Evolutionary conservation across 2,888 invertebrate species (phyloP), one percentile per base, ranked within the genome.

Genomic region (Aradus depressus): DNA sequence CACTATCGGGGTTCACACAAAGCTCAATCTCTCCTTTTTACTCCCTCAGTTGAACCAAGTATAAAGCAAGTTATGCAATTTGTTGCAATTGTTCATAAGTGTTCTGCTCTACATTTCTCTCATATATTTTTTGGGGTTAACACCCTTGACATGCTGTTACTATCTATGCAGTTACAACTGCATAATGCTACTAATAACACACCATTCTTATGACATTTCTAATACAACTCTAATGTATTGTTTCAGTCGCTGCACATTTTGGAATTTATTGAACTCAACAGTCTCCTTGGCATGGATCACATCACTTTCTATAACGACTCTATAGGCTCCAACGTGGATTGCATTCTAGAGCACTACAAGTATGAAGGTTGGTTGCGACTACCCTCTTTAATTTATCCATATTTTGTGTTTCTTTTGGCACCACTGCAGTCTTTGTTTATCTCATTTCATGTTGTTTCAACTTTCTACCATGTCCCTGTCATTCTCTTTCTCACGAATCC

Each of bases 231-330:
- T n/a, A n/a, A n/a, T 32, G 19, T 12, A 18, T 50, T 42, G 34
- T 60, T 61, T n/a, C 64, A 78, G 75, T 81, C 81, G 3, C 71
- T 87, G 51, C 86, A 87, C 73, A 72, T 92, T 58, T 70, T 90
- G 60, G 92, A 92, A 69, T 92, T 91, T 73, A 77, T 92, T 62
- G 92, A 92, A 68, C 71, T 92, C 61, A 87, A 92, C 68, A 74
- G 80, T 6, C 69, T 91, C 34, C 71, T 92, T 59, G 92, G 92
- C 0, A 86, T 84, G 32, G 79, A 77, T 44, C 89, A 90, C 67
- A 89, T 92, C 68, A 88, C 87, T 47, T 82, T 92, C 69, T 92
- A 91, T 72, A 92, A 92, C 66, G 84, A 88, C 66, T 89, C 91
- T 0, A 72, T 90, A 38, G 89, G 90, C 18, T 70, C 75, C 1